Percentiles rank a stretch among this genome's conserved stretches.
These are phyloP conservation scores for Nasonovia ribisnigri DNA, from an alignment of 2,888 invertebrate genomes.

Conservation along the genomic window DNA sequence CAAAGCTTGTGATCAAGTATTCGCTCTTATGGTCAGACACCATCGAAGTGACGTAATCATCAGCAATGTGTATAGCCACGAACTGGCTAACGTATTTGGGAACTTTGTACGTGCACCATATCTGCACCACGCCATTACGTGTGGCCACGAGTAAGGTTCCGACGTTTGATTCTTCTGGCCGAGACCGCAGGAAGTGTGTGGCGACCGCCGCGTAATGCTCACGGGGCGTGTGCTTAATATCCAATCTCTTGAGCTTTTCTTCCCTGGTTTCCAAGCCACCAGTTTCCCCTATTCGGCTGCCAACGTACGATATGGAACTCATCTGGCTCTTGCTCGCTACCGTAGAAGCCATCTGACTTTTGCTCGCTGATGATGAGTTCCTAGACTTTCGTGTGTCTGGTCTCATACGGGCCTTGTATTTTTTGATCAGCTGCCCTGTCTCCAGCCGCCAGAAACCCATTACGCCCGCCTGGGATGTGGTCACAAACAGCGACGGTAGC, in stretches of 20 bases:
- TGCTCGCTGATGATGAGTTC: not conserved
- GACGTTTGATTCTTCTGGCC: conserved; percentile 73
- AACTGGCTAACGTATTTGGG: conserved; percentile 70
- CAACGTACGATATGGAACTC: not conserved
- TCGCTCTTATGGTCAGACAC: conserved; percentile 79
- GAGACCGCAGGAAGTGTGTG: conserved; percentile 68
- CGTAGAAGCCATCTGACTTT: not conserved
- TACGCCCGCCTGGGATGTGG: conserved; percentile 83
- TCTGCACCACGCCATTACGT: conserved; percentile 82
- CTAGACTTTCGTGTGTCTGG: not conserved
- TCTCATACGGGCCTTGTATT: conserved; percentile 71
- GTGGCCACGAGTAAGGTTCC: conserved; percentile 81
- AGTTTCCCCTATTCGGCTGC: not conserved
- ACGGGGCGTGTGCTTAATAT: not conserved
- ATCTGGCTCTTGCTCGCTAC: not conserved
- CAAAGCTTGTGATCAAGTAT: conserved; percentile 79
- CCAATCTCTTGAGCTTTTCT: not conserved
- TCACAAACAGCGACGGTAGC: conserved; percentile 79
- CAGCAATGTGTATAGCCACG: conserved; percentile 69
- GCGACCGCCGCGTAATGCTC: not conserved
- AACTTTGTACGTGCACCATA: conserved; percentile 78
- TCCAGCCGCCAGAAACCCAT: conserved; percentile 86
- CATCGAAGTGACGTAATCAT: conserved; percentile 78
- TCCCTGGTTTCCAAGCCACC: not conserved
- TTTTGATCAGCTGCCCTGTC: conserved; percentile 81